phyloP scores from a whole-genome alignment of 2,797 vertebrate genomes.

The Mustela erminea region DNA sequence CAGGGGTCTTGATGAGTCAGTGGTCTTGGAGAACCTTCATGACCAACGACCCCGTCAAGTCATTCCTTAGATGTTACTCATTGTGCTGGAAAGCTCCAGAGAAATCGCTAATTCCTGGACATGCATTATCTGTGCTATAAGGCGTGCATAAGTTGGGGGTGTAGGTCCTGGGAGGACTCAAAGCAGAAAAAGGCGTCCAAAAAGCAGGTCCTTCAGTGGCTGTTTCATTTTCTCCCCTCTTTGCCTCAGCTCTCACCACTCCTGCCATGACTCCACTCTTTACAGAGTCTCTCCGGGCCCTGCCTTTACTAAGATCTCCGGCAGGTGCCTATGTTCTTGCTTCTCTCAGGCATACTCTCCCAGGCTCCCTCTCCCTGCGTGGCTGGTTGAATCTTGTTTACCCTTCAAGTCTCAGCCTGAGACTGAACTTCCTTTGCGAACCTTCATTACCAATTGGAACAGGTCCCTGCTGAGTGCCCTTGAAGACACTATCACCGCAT shows the following conservation, averaged over 20 bases:
- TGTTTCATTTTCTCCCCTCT: neutral
- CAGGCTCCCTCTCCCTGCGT: neutral
- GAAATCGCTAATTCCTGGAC: neutral
- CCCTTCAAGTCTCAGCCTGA: constrained; percentile 30
- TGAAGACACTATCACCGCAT: neutral
- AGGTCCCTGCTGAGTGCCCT: neutral
- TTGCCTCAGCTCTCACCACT: neutral
- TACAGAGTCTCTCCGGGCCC: neutral
- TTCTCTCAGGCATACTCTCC: neutral
- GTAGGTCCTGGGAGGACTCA: neutral
- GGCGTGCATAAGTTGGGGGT: neutral
- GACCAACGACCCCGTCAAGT: neutral
- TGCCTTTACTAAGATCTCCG: neutral
- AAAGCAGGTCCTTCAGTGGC: neutral
- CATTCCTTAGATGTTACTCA: neutral
- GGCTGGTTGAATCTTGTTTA: neutral
- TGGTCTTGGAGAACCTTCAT: neutral
- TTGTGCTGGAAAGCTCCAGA: neutral
- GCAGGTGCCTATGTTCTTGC: neutral
- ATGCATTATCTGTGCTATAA: neutral
- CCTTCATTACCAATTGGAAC: neutral
- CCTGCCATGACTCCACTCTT: neutral
- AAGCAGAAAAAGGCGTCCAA: neutral
- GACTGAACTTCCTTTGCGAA: neutral
- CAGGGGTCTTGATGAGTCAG: neutral